Evolutionary conservation across 2,888 invertebrate species (phyloP).

Genomic region (Parnassius apollo): DNA sequence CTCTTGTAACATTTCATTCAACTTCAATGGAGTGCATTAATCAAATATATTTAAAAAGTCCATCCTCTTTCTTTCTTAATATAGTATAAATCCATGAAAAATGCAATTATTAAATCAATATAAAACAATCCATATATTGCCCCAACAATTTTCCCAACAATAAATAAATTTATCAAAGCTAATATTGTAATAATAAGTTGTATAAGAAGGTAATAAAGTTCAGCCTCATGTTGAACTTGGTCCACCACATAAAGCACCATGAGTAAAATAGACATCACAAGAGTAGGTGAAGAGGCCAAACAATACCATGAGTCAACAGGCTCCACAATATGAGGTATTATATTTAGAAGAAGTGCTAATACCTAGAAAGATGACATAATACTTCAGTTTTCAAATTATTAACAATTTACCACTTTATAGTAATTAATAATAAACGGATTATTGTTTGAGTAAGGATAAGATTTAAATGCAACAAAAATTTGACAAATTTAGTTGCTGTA

Average conservation of each 20-base stretch:
- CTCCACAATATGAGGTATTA: slow-evolving; percentile 66
- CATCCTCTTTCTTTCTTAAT: slow-evolving; percentile 62
- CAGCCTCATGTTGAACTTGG: slow-evolving; percentile 67
- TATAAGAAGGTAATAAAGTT: slow-evolving; percentile 57
- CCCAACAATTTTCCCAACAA: slow-evolving; percentile 50
- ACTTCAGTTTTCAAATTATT: slow-evolving; percentile 5
- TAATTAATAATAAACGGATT: too few relatives aligned
- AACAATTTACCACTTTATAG: too few relatives aligned
- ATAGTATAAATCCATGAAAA: slow-evolving; percentile 59
- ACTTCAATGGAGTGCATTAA: background rate
- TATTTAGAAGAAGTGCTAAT: slow-evolving; percentile 69
- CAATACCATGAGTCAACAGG: slow-evolving; percentile 59
- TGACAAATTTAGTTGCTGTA: too few relatives aligned
- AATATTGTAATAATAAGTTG: slow-evolving; percentile 47
- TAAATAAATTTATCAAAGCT: slow-evolving; percentile 47
- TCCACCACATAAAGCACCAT: slow-evolving; percentile 71
- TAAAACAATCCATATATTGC: slow-evolving; percentile 68
- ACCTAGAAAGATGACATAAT: slow-evolving; percentile 60
- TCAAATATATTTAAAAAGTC: slow-evolving; percentile 42
- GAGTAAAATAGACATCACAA: slow-evolving; percentile 60
- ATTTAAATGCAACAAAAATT: too few relatives aligned
- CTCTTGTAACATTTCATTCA: background rate
- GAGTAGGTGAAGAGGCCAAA: slow-evolving; percentile 65
- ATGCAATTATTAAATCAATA: slow-evolving; percentile 62
- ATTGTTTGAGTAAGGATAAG: too few relatives aligned